phyloP scores from a whole-genome alignment of 2,113 vertebrate genomes.

The Salminus brasiliensis region DNA sequence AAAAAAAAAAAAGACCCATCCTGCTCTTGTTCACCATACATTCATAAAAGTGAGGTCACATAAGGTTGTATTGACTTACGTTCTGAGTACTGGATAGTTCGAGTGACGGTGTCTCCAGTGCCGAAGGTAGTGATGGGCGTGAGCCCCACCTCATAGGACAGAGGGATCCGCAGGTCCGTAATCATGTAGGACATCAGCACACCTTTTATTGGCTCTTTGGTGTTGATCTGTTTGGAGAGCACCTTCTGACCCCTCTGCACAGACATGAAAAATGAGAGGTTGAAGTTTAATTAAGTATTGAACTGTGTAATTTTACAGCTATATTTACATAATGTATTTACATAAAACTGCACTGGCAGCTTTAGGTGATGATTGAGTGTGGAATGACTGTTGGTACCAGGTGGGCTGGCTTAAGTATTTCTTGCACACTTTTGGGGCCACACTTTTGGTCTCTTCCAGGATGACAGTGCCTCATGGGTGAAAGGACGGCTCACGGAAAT shows the following conservation, averaged over 20 bases:
- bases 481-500: too few species aligned
- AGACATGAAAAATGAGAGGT: neutral
- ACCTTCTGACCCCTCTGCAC: conserved; percentile 77
- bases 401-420: too few species aligned
- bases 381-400: too few species aligned
- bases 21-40: neutral
- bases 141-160: conserved; percentile 90
- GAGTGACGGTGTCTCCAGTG: conserved; percentile 83
- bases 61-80: conserved; percentile 79
- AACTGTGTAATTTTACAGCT: too few species aligned
- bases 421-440: too few species aligned
- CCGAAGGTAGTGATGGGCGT: conserved; percentile 90
- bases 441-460: too few species aligned
- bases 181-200: conserved; percentile 85
- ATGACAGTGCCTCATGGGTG: too few species aligned
- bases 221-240: conserved; percentile 83
- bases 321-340: too few species aligned
- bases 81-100: conserved; percentile 91
- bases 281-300: neutral
- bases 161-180: conserved; percentile 86
- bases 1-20: too few species aligned
- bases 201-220: conserved; percentile 85
- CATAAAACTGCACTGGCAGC: too few species aligned
- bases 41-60: neutral
- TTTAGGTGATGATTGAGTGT: too few species aligned